phyloP scores from a whole-genome alignment of 2,797 vertebrate genomes.

The Acomys russatus region DNA sequence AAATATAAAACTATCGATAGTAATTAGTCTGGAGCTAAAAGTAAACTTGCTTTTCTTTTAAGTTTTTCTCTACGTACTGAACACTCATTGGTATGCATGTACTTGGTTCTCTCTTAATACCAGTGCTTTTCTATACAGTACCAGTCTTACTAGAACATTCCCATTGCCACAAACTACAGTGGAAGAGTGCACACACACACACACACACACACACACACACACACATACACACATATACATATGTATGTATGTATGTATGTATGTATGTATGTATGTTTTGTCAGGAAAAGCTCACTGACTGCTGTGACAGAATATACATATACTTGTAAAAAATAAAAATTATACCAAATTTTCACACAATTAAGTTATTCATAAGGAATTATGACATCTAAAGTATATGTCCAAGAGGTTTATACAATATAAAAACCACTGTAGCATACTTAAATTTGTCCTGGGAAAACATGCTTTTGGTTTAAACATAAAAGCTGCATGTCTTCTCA shows the following conservation, averaged over 20 bases:
- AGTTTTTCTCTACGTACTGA: not conserved
- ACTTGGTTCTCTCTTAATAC: not conserved
- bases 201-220: not conserved
- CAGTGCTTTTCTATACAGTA: not conserved
- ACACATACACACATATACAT: not conserved
- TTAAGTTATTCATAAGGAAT: not conserved
- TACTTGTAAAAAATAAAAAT: not conserved
- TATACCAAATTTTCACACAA: not conserved
- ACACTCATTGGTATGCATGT: not conserved
- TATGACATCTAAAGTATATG: not conserved
- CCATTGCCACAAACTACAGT: not conserved
- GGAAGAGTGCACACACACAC: not conserved
- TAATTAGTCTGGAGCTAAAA: not conserved
- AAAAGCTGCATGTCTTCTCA: not conserved
- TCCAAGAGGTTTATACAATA: not conserved
- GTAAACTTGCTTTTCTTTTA: conserved; percentile 17
- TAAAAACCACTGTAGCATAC: not conserved
- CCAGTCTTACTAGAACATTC: not conserved
- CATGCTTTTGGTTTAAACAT: not conserved
- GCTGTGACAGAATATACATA: not conserved
- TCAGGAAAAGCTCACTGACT: not conserved
- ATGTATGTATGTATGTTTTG: not conserved
- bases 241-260: too few relatives aligned
- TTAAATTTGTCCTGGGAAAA: not conserved
- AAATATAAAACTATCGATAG: conserved; percentile 47